Percentiles rank a stretch among this genome's conserved stretches.
These are phyloP conservation scores for Sebastes variabilis DNA, from an alignment of 2,797 vertebrate genomes.

Conservation along the genomic window DNA sequence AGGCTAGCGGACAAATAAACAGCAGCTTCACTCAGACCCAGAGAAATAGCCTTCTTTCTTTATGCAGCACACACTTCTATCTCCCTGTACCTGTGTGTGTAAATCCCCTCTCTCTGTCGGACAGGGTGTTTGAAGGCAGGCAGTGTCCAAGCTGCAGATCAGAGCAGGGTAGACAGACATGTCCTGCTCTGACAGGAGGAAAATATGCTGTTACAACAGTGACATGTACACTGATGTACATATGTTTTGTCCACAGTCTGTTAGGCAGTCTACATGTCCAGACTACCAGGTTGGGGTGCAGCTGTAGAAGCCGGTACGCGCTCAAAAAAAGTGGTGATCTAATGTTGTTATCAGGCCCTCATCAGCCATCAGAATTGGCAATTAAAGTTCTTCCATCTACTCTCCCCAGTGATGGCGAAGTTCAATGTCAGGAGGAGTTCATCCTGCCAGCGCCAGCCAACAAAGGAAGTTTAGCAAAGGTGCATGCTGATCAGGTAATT, in stretches of 20 bases:
- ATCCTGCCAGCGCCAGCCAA: constrained; percentile 12
- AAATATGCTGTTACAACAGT: constrained; percentile 15
- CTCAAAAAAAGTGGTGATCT: constrained; percentile 4
- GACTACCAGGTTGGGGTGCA: not conserved
- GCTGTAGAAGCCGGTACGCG: not conserved
- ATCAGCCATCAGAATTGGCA: constrained; percentile 14
- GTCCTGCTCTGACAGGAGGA: constrained; percentile 26
- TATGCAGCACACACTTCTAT: constrained; percentile 37
- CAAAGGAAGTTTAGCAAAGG: constrained; percentile 8
- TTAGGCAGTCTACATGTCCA: not conserved
- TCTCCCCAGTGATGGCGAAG: not conserved
- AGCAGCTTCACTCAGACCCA: constrained; percentile 37
- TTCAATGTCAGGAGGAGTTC: constrained; percentile 15
- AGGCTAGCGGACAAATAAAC: constrained; percentile 41
- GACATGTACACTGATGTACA: constrained; percentile 5
- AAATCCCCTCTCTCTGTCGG: constrained; percentile 44
- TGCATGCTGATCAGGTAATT: constrained; percentile 29
- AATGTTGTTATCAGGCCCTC: not conserved
- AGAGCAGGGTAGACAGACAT: constrained; percentile 31
- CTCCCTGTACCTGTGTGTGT: constrained; percentile 44
- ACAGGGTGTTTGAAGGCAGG: constrained; percentile 38
- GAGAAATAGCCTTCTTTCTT: constrained; percentile 36
- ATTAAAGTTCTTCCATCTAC: constrained; percentile 9
- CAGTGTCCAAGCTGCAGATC: constrained; percentile 45
- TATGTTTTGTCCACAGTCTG: constrained; percentile 11